Evolutionary conservation across 2,113 vertebrate species (phyloP), one percentile per base, ranked within the genome.

Genomic region (Nesoenas mayeri): DNA sequence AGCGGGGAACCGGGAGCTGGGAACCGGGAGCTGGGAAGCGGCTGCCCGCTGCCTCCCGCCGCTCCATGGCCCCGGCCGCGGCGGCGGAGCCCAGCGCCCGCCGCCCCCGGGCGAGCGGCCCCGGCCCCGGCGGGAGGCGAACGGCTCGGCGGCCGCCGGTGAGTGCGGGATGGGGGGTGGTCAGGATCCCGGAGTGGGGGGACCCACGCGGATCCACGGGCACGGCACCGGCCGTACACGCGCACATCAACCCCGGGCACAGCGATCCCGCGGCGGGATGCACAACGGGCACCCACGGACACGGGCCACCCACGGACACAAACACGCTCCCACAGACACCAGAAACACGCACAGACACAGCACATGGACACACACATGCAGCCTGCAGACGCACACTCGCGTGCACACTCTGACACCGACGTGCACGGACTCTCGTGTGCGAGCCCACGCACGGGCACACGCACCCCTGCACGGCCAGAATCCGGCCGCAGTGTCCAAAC

Each of bases 341-440:
- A 2, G 80, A 58, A 40, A 25, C 48, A 3, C 31, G 17, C 24
- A 20, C 6, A 3, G 44, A 10, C 66, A 12, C 13, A 3, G 24
- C 32, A 15, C 12, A 2, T 15, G 6, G 32, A 2, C 25, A 4
- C 18, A 5, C 12, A 1, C 10, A 1, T 11, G 57, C 50, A 38
- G 51, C 64, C 53, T 51, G 11, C 42, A 5, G 11, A 7, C 21
- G 12, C 38, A 13, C 44, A 6, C 61, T 20, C 10, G 10, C 15
- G 1, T 36, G 50, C n/a, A 62, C 29, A 16, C 42, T 5, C 29
- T 5, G 40, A 17, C 42, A 17, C 7, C 5, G 72, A 9, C 16
- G 36, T 24, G 44, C 25, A 5, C 3, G 0, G 56, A 44, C 64
- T 1, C 44, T 7, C 6, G 25, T 34, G 32, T 60, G 54, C 38